Evolutionary conservation across 2,888 invertebrate genomes (phyloP).

Genomic region (Pasiphila rectangulata): DNA sequence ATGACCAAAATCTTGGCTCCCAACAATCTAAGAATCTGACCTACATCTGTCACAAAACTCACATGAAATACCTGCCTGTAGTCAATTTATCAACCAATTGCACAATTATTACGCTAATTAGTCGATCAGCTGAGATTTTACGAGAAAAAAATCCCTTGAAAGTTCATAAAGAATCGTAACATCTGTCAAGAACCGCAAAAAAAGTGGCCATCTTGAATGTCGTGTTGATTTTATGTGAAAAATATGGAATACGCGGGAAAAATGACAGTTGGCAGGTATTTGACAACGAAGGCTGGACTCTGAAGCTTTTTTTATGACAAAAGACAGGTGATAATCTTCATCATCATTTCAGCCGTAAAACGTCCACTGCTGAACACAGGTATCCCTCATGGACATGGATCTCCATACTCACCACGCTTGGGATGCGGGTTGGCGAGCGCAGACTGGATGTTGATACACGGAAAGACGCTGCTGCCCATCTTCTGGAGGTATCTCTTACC

Average conservation of each 20-base stretch:
- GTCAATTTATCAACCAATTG: slow-evolving; percentile 52
- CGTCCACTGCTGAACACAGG: no score
- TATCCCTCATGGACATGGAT: no score
- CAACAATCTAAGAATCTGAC: slow-evolving; percentile 35
- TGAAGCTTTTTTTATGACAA: slow-evolving; percentile 48
- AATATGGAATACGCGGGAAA: slow-evolving; percentile 55
- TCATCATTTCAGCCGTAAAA: no score
- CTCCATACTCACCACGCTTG: no score
- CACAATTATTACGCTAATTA: slow-evolving; percentile 45
- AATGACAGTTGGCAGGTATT: slow-evolving; percentile 66
- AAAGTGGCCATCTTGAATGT: slow-evolving; percentile 26
- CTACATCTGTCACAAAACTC: slow-evolving; percentile 62
- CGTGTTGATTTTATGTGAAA: slow-evolving; percentile 38
- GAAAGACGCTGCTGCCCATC: no score
- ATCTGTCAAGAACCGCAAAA: slow-evolving; percentile 44
- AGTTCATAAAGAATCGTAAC: slow-evolving; percentile 46
- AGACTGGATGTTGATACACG: no score
- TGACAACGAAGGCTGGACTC: slow-evolving; percentile 46
- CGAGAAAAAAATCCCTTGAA: slow-evolving; percentile 4
- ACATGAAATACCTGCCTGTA: slow-evolving; percentile 47
- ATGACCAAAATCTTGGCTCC: not conserved
- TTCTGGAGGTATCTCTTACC: no score
- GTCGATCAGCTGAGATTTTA: slow-evolving; percentile 57
- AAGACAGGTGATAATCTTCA: no score
- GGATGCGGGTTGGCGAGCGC: no score